Evolutionary conservation across 2,113 vertebrate species (phyloP).

Genomic region (Damaliscus lunatus): DNA sequence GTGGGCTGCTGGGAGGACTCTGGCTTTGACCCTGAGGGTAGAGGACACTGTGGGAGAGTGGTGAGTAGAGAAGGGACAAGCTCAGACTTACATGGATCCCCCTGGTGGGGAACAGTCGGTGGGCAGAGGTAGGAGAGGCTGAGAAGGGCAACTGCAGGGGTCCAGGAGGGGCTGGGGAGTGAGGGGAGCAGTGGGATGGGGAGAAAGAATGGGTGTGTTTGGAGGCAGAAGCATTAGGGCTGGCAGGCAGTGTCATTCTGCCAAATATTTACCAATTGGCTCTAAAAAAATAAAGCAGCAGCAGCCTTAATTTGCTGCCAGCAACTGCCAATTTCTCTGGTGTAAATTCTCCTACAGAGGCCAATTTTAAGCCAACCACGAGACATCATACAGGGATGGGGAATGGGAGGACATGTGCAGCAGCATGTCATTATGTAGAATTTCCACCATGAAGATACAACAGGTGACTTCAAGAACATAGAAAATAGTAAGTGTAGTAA

Average conservation of each 20-base stretch:
- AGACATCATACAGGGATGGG: background rate
- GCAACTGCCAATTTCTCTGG: background rate
- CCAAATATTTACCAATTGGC: background rate
- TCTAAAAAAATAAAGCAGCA: background rate
- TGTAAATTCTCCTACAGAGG: background rate
- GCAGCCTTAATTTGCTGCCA: background rate
- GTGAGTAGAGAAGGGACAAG: background rate
- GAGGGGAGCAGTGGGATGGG: too few relatives aligned
- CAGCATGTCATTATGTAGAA: rapidly evolving
- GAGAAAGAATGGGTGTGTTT: background rate
- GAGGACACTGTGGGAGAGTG: background rate
- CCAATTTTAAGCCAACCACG: background rate
- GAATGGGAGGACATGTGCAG: background rate
- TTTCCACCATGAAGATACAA: background rate
- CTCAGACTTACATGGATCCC: background rate
- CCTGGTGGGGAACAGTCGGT: background rate
- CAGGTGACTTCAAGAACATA: background rate
- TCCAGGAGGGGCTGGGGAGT: rapidly evolving
- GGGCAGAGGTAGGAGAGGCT: background rate
- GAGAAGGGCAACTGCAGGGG: background rate
- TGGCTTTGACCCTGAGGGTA: background rate
- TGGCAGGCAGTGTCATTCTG: too few relatives aligned
- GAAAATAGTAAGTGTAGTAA: background rate
- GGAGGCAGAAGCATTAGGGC: background rate
- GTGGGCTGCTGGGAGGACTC: background rate